These are phyloP conservation scores for Heterotis niloticus DNA, from an alignment of 2,113 vertebrate species.

Conservation along the genomic window DNA sequence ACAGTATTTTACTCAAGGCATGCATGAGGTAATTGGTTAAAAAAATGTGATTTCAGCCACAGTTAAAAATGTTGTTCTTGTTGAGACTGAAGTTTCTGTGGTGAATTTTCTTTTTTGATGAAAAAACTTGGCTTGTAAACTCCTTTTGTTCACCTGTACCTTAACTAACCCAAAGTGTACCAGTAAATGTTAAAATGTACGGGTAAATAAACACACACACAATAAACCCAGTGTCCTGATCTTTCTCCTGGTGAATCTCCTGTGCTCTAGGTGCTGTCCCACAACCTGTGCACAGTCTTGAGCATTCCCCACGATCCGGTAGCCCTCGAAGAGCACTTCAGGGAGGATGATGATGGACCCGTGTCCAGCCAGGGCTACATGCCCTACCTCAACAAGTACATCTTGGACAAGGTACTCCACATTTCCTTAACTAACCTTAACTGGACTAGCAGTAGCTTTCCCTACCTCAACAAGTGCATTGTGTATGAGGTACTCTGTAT, in stretches of 20 bases:
- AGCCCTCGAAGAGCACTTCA: slow-evolving; percentile 91
- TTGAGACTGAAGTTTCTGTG: no score
- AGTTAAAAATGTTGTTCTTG: no score
- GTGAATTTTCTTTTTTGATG: no score
- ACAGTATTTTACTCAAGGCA: no score
- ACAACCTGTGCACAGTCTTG: slow-evolving; percentile 91
- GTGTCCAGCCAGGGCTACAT: slow-evolving; percentile 98
- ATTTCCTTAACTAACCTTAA: not conserved
- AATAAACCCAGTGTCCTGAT: not conserved
- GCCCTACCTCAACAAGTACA: slow-evolving; percentile 84
- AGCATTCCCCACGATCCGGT: slow-evolving; percentile 87
- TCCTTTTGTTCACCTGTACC: no score
- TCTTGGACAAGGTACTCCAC: slow-evolving; percentile 72
- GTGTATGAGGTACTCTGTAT: slow-evolving; percentile 64
- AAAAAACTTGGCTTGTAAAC: no score
- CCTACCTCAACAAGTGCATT: slow-evolving; percentile 68
- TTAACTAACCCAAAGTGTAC: not conserved
- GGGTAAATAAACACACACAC: not conserved
- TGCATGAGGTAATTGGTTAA: no score
- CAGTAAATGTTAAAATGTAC: no score
- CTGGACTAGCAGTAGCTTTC: not conserved
- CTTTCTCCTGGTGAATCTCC: not conserved
- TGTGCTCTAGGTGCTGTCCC: slow-evolving; percentile 80
- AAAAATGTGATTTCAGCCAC: no score
- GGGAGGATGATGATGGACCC: slow-evolving; percentile 85